A percentile compares a stretch with the other conserved stretches of the same genome.
Conservation (phyloP, 2,797 vertebrate species). For the Pseudomugil gertrudae region DNA sequence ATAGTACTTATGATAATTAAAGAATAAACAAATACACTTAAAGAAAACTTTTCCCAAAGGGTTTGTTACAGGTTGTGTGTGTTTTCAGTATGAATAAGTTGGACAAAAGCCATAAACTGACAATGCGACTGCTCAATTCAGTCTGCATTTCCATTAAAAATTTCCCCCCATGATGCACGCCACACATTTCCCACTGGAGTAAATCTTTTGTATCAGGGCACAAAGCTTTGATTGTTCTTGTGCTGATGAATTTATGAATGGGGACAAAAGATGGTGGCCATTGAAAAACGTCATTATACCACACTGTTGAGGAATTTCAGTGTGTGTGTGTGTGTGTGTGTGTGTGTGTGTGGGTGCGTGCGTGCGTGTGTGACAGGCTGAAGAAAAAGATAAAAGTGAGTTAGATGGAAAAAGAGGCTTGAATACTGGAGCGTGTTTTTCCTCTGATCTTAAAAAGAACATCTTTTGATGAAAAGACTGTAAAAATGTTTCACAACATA, state of each 20-base stretch:
- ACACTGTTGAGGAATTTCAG: constrained; percentile 15
- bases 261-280: constrained; percentile 36
- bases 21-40: background rate
- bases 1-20: no score
- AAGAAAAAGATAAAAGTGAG: background rate
- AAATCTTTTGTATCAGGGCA: constrained; percentile 48
- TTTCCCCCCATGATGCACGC: constrained; percentile 37
- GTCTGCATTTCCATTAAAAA: constrained; percentile 68
- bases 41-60: background rate
- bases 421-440: no score
- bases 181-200: constrained; percentile 60
- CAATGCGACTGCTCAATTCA: constrained; percentile 23
- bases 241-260: constrained; percentile 52
- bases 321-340: no score
- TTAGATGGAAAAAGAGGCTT: no score
- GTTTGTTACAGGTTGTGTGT: constrained; percentile 3
- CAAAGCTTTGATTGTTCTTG: constrained; percentile 56
- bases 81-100: constrained; percentile 9
- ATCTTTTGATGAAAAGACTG: no score
- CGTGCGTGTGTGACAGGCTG: no score
- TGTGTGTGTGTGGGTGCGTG: no score
- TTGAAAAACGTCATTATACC: constrained; percentile 19
- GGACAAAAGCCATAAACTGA: constrained; percentile 37
- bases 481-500: no score
- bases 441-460: no score